A percentile compares a stretch with the other conserved stretches of the same genome.
These are phyloP conservation scores for Nipponacmea schrenckii DNA, from an alignment of 2,888 invertebrate genomes.

Conservation along the genomic window DNA sequence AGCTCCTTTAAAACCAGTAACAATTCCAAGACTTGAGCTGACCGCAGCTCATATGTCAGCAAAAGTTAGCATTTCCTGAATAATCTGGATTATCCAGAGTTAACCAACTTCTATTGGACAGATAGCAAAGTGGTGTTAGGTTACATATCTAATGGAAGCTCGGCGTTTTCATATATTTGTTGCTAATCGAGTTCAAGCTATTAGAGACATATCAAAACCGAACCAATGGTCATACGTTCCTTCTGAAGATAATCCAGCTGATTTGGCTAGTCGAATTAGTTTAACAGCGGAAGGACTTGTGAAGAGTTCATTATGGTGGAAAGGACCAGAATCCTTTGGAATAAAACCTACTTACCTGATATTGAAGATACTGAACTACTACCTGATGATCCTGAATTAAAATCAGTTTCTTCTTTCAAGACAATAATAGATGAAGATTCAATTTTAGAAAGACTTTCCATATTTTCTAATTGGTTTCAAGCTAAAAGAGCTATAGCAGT, in stretches of 20 bases:
- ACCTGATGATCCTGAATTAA: neutral
- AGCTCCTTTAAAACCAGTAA: slow-evolving; percentile 19
- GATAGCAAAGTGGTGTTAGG: neutral
- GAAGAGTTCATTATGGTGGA: slow-evolving; percentile 1
- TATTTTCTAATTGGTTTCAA: neutral
- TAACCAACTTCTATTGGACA: no score
- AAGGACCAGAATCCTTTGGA: slow-evolving; percentile 4
- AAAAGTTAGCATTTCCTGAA: neutral
- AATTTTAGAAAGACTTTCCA: neutral
- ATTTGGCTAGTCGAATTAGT: neutral
- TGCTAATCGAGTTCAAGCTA: neutral
- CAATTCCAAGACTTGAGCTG: neutral
- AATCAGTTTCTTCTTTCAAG: neutral
- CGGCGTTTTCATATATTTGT: neutral
- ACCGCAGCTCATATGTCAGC: neutral
- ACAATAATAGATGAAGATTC: no score
- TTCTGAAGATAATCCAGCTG: no score
- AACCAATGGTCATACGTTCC: no score
- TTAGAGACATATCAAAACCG: neutral
- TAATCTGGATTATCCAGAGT: neutral
- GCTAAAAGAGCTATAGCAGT: neutral
- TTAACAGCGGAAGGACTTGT: neutral
- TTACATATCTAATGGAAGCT: neutral
- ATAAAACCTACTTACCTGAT: neutral
- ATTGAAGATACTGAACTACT: neutral